Evolutionary conservation across 2,888 invertebrate species (phyloP), one percentile per base, ranked within the genome.

Genomic region (Chouioia cunea): DNA sequence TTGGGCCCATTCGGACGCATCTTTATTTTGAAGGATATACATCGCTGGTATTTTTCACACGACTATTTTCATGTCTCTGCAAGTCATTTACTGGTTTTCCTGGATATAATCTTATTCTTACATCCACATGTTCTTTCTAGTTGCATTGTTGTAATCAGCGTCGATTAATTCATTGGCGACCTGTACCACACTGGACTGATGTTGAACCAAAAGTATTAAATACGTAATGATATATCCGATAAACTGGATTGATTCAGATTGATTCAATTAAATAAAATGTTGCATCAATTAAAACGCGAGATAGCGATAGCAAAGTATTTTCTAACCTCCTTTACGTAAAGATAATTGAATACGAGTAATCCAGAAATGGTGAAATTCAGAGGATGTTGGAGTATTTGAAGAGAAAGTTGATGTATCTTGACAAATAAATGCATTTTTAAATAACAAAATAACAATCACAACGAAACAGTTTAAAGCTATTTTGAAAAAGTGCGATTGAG

Each of bases 371-470:
- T 62, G 20, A 78, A 77, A 23, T 23, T 20, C n/a, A 78, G 43
- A 1, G 77, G 75, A 54, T 74, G 71, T 43, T 77, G 75, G 23
- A 76, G 54, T 23, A 78, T 69, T 74, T 79, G 79, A 20, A 76
- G 43, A 18, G 77, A 75, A 46, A 78, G 76, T 44, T 77, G 75
- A n/a, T 73, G 71, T 23, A 72, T 64, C 72, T 76, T 43, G 6
- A 56, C 63, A 46, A 23, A 6, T 22, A 16, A 36, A 36, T 27
- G 3, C 27, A 27, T 6, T 27, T 27, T 27, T 27, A 27, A 6
- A 2, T 27, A 6, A n/a, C n/a, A n/a, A n/a, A n/a, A n/a, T n/a
- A n/a, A n/a, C n/a, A n/a, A n/a, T n/a, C n/a, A n/a, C n/a, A n/a
- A n/a, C n/a, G n/a, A n/a, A n/a, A n/a, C n/a, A n/a, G n/a, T n/a